phyloP scores from a whole-genome alignment of 1,140 invertebrate genomes.

The Epicauta chinensis region DNA sequence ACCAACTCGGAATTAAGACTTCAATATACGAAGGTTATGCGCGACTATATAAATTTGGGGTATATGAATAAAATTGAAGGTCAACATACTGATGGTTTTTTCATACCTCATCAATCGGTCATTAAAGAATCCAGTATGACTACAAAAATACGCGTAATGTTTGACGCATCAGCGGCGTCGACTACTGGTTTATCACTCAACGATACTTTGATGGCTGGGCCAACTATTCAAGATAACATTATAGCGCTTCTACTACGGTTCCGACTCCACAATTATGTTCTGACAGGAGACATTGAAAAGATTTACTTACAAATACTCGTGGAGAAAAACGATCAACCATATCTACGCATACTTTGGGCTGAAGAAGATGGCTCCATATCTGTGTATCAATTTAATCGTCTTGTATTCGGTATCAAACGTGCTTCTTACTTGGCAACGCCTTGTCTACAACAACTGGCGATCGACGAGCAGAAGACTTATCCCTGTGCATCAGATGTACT shows the following conservation, averaged over 20 bases:
- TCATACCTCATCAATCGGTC: conserved; percentile 45
- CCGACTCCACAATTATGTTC: conserved; percentile 33
- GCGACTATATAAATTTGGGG: conserved; percentile 9
- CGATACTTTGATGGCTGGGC: conserved; percentile 23
- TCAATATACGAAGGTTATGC: conserved; percentile 13
- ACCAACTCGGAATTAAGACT: conserved; percentile 10
- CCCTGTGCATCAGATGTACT: conserved; percentile 31
- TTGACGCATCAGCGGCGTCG: conserved; percentile 36
- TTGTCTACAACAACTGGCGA: conserved; percentile 33
- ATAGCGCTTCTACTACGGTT: conserved; percentile 40
- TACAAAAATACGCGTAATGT: conserved; percentile 38
- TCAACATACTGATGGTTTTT: conserved; percentile 17
- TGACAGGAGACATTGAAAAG: conserved; percentile 42
- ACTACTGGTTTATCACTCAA: conserved; percentile 27
- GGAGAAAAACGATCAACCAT: conserved; percentile 28
- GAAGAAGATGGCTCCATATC: conserved; percentile 3
- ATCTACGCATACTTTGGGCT: conserved; percentile 40
- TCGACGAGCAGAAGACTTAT: conserved; percentile 20
- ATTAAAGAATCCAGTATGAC: conserved; percentile 32
- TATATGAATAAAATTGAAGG: conserved; percentile 10
- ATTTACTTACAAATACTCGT: conserved; percentile 40
- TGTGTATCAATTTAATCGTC: conserved; percentile 22
- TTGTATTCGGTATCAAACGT: conserved; percentile 33
- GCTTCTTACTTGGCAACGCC: conserved; percentile 40
- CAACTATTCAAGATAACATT: conserved; percentile 25